Base-by-base conservation (phyloP, 2,797 vertebrate genomes). In the Pangasius djambal region DNA sequence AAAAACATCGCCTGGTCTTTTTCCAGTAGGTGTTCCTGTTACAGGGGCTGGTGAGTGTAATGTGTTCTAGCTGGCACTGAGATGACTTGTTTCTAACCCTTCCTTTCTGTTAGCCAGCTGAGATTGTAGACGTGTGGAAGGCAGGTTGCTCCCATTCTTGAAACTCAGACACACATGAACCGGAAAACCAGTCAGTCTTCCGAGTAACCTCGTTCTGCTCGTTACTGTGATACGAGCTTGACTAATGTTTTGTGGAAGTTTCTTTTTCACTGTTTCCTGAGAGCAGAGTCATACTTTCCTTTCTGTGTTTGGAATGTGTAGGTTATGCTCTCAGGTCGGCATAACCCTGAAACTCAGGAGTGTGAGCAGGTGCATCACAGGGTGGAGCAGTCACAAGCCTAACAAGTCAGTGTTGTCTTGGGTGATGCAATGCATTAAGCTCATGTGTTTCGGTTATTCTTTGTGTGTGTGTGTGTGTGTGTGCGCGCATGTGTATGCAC, bases 321-420 rank as follows among this genome's bases (percentile, higher is more conserved):
- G 16, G 28, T 61, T 72, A 12, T 8, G 1, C 44, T 63, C 44
- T 63, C 28, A 6, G 67, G 22, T 83, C 31, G 57, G 28, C 75
- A 10, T 25, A 31, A 57, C 87, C 34, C 83, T 83, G 8, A 63
- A 67, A 31, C 67, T 89, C 61, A 40, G 78, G 44, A 48, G 7
- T 85, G 79, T 69, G 89, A 48, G 82, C 89, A 79, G 89, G 89
- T 87, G 79, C 28, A 55, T 67, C 67, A 50, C 78, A 57, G 88
- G 85, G 88, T 85, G 86, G 72, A 81, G 72, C 63, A 34, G 48
- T 79, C 70, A n/a, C 57, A 85, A 28, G 85, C 22, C 50, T 84
- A 34, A 44, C 18, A 28, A 50, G 70, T 20, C 63, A 10, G 61
- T 85, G 82, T 87, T 89, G 81, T 61, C 81, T 89, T 57, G 20